Evolutionary conservation across 2,888 invertebrate genomes (phyloP), one percentile per base, ranked within the genome.

Genomic region (Apamea anceps): DNA sequence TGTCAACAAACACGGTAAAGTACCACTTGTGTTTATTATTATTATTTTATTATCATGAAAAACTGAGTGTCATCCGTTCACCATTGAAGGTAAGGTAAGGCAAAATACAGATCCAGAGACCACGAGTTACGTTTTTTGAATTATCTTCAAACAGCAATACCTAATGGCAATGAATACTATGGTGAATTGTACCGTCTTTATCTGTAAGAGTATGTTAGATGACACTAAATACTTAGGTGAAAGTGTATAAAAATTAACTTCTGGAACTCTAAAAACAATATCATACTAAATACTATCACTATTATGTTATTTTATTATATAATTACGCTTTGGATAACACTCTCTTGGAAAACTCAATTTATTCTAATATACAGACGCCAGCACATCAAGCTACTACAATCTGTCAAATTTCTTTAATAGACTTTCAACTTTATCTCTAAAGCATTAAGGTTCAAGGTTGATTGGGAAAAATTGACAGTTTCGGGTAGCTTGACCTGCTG

Each of bases 271-370:
- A 25, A 32, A 21, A 37, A 32, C 1, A 57, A 37, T 32, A 65
- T n/a, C 45, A 7, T 28, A 2, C 13, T 37, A 66, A 77, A 54
- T 37, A 15, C 45, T 37, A n/a, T 63, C 25, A 67, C 63, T 32
- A 70, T 68, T 66, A 1, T 90, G 89, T 85, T 84, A 87, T 90
- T 75, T 37, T 37, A 37, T 37, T 37, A 37, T 37, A 28, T 32
- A 8, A 15, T 37, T 67, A 48, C 48, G 13, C 48, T 48, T 37
- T 88, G 15, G 32, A 48, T 28, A 60, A 15, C 91, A 92, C 90
- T n/a, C n/a, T n/a, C n/a, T 90, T 90, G 81, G 86, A 87, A 89
- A 91, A 87, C 89, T 84, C 88, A 90, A 68, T 88, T 80, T 83
- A 85, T 83, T 85, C 75, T 87, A 85, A 90, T 93, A 92, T n/a